These are phyloP conservation scores for Erebia aethiops DNA, from an alignment of 2,888 invertebrate species.

Conservation along the genomic window DNA sequence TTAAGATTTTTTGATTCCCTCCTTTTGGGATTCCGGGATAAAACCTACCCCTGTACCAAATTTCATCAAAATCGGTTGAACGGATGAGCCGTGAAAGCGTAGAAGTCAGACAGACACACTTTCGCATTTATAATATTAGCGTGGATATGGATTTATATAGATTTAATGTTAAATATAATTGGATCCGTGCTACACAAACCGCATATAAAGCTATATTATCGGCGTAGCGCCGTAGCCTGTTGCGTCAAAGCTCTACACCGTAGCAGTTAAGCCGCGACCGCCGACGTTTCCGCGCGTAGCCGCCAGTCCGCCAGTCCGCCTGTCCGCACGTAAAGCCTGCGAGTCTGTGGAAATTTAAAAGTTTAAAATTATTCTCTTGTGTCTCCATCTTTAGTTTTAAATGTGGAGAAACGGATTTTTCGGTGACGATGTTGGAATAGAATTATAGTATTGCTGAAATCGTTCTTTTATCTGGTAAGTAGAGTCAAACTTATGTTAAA, in stretches of 20 bases:
- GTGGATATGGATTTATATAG: too few species aligned
- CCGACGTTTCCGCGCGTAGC: conserved; percentile 69
- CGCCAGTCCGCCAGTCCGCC: conserved; percentile 46
- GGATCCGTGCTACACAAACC: too few species aligned
- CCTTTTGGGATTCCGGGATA: too few species aligned
- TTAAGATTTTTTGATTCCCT: too few species aligned
- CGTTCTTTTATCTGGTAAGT: conserved; percentile 31
- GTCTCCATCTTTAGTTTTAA: conserved; percentile 8
- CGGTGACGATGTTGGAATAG: conserved; percentile 12
- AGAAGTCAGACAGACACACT: too few species aligned
- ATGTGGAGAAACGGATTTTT: conserved; percentile 22
- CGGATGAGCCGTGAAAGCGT: too few species aligned
- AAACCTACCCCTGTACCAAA: too few species aligned
- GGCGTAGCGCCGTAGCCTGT: conserved; percentile 58
- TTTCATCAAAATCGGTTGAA: too few species aligned
- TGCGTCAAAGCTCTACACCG: conserved; percentile 62
- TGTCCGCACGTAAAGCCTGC: conserved; percentile 32
- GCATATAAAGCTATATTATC: not conserved
- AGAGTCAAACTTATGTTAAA: not conserved
- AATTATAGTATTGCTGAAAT: conserved; percentile 25
- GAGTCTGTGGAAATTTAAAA: conserved; percentile 2
- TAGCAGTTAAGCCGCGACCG: conserved; percentile 72
- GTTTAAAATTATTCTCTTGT: too few species aligned
- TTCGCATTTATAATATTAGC: too few species aligned
- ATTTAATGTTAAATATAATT: too few species aligned